Base-by-base conservation (phyloP, 2,113 vertebrate species). In the Sinocyclocheilus rhinocerous region DNA sequence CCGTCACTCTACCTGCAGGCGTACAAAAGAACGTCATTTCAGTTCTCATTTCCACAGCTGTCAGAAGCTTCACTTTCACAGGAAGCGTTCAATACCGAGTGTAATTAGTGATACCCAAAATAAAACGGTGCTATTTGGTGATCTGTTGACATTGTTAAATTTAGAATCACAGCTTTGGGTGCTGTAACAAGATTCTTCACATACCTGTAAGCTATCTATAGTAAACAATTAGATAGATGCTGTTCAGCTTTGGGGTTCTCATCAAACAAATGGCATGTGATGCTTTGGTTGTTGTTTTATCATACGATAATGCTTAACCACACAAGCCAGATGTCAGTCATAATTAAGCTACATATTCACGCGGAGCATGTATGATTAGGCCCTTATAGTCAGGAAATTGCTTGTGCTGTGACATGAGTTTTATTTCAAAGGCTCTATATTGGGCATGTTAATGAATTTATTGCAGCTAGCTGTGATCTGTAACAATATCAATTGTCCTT, bases 31-130 rank as follows among this genome's bases (percentile, higher is more conserved):
- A 89, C 92, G 90, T 92, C 92, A 89, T 91, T 92, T 89, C 92
- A 94, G 92, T 92, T 90, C 93, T 94, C 93, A 94, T 94, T 93
- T 94, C 90, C 90, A 91, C 45, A 90, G 90, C 91, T 93, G 93
- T 93, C 94, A 92, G 86, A 86, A 87, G 85, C 90, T 92, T 93
- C 90, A 88, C 88, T 89, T 93, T 93, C 90, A 93, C 89, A 89
- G 88, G 88, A 93, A 90, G 89, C 90, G 88, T 91, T 89, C 92
- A 90, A 93, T 85, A 86, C 89, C 89, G 90, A 89, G 92, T 94
- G 89, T 94, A 95, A 95, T 94, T 94, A 94, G 90, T 81, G 87
- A 52, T 83, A 87, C 90, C 92, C 89, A 94, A 94, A 94, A 95
- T 93, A 94, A 93, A 85, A 89, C 83, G 67, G 78, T 88, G 87